Evolutionary conservation across 1,140 invertebrate genomes (phyloP), one percentile per base, ranked within the genome.

Genomic region (Mycetomoellerius zeteki): DNA sequence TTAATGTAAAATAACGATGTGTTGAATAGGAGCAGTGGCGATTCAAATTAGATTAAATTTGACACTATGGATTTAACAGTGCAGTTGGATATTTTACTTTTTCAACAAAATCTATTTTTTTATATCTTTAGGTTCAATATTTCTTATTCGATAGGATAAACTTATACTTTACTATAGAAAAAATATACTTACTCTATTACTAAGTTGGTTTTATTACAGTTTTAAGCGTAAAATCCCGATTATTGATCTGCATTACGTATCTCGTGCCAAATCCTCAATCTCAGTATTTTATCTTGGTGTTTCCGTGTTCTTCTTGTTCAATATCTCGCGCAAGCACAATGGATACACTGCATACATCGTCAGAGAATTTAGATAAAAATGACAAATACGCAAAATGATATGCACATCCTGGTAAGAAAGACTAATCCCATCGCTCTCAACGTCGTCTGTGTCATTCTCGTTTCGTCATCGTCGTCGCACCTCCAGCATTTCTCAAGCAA

Each of bases 331-430:
- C 80, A 30, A 60, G 47, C 8, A 47, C 60, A 84, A 84, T 84
- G 47, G 56, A 75, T 60, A 75, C 27, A 75, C 37, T 50, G 56
- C 69, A 73, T 60, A 84, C 24, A 75, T 84, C 27, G 80, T 60
- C 69, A 52, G 4, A 10, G 27, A 75, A 60, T 84, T 58, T 60
- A 73, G 33, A 19, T 82, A 84, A 84, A 84, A 84, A 84, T 84
- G 80, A 84, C 80, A 84, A 84, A 62, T 84, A 84, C 27, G 71
- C 50, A 69, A 60, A 47, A 84, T 47, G 69, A 82, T 73, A 84
- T 75, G 80, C 80, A 75, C 62, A 84, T 84, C 56, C 69, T 14
- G 19, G 37, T 73, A 82, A 73, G 67, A 73, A 72, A 52, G 37
- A 82, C 19, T 19, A 47, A 80, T 80, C 77, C 27, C 43, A 37